Conservation (phyloP, 2,888 invertebrate species). For the Leptopilina syphax region DNA sequence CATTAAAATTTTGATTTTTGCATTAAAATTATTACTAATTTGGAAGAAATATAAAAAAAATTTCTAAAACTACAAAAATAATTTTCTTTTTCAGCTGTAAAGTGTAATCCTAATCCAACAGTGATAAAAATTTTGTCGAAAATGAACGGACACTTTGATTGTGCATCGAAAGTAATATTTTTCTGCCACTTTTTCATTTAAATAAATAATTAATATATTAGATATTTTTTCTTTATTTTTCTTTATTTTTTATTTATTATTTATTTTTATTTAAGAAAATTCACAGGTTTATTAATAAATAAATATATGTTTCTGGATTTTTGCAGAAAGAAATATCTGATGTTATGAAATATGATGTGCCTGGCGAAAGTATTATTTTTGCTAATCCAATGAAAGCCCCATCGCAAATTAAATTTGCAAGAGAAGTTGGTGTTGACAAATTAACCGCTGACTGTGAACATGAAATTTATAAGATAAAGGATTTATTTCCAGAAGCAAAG, state of each 20-base stretch:
- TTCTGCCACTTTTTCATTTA: not conserved
- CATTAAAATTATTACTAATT: no score
- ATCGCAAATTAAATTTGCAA: constrained; percentile 79
- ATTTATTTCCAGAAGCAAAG: constrained; percentile 78
- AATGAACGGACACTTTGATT: constrained; percentile 81
- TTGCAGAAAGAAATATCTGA: constrained; percentile 79
- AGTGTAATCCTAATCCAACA: constrained; percentile 80
- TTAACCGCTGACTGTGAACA: constrained; percentile 81
- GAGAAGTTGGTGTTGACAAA: constrained; percentile 76
- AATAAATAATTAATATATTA: no score
- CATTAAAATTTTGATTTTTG: no score
- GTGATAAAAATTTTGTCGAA: constrained; percentile 77
- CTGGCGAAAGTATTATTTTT: constrained; percentile 79
- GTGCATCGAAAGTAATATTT: constrained; percentile 78
- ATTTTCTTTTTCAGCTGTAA: constrained; percentile 77
- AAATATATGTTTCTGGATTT: not conserved
- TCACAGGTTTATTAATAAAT: no score
- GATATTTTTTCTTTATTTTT: no score
- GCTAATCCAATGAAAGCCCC: constrained; percentile 81
- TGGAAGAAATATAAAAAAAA: not conserved
- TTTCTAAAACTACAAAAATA: not conserved
- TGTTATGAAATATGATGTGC: constrained; percentile 78
- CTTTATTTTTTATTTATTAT: no score
- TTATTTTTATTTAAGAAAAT: no score
- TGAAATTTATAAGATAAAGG: constrained; percentile 80